Evolutionary conservation across 1,140 invertebrate genomes (phyloP).

Genomic region (Zaprionus capensis): DNA sequence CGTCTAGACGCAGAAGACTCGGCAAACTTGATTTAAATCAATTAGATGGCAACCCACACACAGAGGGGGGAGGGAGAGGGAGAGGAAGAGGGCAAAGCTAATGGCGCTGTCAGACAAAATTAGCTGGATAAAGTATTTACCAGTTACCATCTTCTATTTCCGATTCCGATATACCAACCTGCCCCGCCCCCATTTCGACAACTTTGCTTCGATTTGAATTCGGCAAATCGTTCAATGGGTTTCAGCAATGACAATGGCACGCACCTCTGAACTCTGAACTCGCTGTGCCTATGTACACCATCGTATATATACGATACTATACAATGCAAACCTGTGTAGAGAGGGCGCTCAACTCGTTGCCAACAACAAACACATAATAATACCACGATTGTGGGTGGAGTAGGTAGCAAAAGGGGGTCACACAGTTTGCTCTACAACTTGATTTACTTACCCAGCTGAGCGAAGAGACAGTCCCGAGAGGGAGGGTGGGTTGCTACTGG

Average conservation of each 20-base stretch:
- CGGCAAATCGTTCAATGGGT: conserved; percentile 30
- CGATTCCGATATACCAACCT: conserved; percentile 7
- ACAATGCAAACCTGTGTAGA: neutral
- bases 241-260: conserved; percentile 49
- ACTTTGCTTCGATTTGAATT: conserved; percentile 27
- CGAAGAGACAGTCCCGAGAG: neutral
- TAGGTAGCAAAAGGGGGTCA: conserved; percentile 67
- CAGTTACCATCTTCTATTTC: conserved; percentile 12
- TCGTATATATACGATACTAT: neutral
- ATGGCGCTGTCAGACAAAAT: conserved; percentile 75
- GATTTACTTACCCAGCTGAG: conserved; percentile 47
- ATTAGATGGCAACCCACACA: conserved; percentile 52
- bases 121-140: conserved; percentile 74
- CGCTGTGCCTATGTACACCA: neutral
- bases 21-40: conserved; percentile 80
- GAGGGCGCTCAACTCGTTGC: conserved; percentile 77
- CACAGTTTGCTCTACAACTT: conserved; percentile 61
- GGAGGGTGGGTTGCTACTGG: too few species aligned
- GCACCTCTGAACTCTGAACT: conserved; percentile 18
- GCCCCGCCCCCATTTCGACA: conserved; percentile 15
- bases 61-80: neutral
- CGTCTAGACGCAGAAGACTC: conserved; percentile 67
- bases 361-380: conserved; percentile 78
- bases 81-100: neutral
- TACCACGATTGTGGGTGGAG: conserved; percentile 23